Conservation (phyloP, 92 coral and sea anemone genomes). For the Anthopleura xanthogrammica region DNA sequence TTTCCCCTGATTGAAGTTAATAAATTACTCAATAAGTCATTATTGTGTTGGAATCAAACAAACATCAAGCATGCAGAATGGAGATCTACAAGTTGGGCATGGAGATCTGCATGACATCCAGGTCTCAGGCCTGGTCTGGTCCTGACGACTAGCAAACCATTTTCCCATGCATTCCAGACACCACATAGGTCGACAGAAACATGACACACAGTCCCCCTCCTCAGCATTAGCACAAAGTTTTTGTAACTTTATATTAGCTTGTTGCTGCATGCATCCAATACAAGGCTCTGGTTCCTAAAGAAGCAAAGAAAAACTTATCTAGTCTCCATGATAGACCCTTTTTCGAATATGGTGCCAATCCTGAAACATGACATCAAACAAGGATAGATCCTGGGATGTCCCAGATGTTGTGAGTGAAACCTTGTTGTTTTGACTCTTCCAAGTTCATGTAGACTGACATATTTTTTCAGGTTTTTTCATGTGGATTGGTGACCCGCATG, state of each 20-base stretch:
- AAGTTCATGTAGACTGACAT: no score
- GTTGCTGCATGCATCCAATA: conserved; percentile 95
- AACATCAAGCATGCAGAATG: conserved; percentile 90
- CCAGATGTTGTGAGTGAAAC: no score
- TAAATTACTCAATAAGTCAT: background rate
- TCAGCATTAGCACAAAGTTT: conserved; percentile 81
- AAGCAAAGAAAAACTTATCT: background rate
- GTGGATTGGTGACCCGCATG: no score
- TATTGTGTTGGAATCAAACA: conserved; percentile 43
- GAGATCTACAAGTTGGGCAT: conserved; percentile 93
- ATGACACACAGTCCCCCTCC: conserved; percentile 84
- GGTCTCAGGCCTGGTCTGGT: conserved; percentile 81
- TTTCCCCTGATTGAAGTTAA: background rate
- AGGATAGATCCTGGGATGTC: no score
- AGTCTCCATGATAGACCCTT: background rate
- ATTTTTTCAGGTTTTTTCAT: no score
- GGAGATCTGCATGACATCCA: conserved; percentile 93
- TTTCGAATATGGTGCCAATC: no score
- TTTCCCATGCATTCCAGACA: conserved; percentile 98
- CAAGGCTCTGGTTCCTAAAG: conserved; percentile 85
- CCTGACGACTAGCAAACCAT: conserved; percentile 99
- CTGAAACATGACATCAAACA: no score
- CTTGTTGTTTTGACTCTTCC: no score
- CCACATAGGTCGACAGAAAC: conserved; percentile 98
- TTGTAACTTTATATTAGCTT: conserved; percentile 83